Evolutionary conservation across 1,140 invertebrate genomes (phyloP), one percentile per base, ranked within the genome.

Genomic region (Drosophila miranda): DNA sequence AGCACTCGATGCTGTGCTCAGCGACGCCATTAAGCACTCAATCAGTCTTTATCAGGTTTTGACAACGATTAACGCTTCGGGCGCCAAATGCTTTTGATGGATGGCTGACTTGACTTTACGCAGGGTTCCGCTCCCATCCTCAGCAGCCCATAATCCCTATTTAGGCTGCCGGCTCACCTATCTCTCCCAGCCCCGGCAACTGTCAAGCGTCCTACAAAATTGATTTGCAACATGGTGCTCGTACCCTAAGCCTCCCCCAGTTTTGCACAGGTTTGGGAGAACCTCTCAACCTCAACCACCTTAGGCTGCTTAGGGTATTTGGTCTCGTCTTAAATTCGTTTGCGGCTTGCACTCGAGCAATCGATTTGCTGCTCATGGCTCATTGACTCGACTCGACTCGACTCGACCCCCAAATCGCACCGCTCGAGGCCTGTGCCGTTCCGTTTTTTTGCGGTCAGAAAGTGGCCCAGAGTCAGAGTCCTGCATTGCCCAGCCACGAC

Each of bases 41-140:
- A 87, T 87, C 82, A 87, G 82, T 87, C 82, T 87, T 87, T 87
- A 87, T 87, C 82, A 87, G 78, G 82, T 87, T 87, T 87, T 87
- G 82, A 87, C 82, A 87, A 87, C 82, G 82, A 87, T 87, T 87
- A 87, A 87, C 82, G 82, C 82, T 76, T 53, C 41, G 67, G 82
- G 82, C 82, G 82, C 75, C 70, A 66, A 87, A 86, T 68, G 73
- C 82, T 75, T 87, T 87, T 87, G 82, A 87, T 87, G 82, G 82
- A 87, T 87, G 78, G 78, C 63, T 75, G 68, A 60, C 67, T 78
- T 54, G 56, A 67, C 60, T 61, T 67, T 50, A 51, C 61, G 45
- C 48, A 48, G 16, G 58, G 28, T 14, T 45, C 9, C 45, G 61
- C 56, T 54, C 8, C 44, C 58, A 42, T 43, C 48, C 8, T 51